These are phyloP conservation scores for Micromussa lordhowensis DNA, from an alignment of 92 coral and sea anemone genomes.

Conservation along the genomic window DNA sequence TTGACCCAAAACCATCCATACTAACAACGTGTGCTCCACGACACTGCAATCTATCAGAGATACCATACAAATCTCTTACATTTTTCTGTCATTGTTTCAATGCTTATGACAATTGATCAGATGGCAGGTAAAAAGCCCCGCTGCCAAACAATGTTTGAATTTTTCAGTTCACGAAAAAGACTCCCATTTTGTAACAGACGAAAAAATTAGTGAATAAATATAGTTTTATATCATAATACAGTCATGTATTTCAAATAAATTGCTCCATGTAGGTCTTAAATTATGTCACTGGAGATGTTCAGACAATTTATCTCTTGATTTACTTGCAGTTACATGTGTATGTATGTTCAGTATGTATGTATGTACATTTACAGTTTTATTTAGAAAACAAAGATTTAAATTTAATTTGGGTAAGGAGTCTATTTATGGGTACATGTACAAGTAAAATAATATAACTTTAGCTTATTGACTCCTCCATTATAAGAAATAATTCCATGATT, in stretches of 20 bases:
- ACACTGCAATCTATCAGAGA: background rate
- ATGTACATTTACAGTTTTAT: background rate
- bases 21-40: background rate
- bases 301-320: background rate
- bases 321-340: background rate
- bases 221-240: conserved; percentile 22
- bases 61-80: background rate
- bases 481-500: background rate
- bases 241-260: background rate
- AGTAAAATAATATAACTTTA: background rate
- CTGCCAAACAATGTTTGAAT: background rate
- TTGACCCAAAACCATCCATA: background rate
- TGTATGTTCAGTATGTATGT: background rate
- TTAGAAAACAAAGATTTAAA: background rate
- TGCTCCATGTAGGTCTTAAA: background rate
- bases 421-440: background rate
- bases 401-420: background rate
- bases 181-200: background rate
- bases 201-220: background rate
- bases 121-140: background rate
- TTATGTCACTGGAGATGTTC: background rate
- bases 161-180: background rate
- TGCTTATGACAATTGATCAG: too few relatives aligned
- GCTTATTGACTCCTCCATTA: background rate
- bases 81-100: background rate